Base-by-base conservation (phyloP, 2,888 invertebrate genomes). In the Chalcis sispes region DNA sequence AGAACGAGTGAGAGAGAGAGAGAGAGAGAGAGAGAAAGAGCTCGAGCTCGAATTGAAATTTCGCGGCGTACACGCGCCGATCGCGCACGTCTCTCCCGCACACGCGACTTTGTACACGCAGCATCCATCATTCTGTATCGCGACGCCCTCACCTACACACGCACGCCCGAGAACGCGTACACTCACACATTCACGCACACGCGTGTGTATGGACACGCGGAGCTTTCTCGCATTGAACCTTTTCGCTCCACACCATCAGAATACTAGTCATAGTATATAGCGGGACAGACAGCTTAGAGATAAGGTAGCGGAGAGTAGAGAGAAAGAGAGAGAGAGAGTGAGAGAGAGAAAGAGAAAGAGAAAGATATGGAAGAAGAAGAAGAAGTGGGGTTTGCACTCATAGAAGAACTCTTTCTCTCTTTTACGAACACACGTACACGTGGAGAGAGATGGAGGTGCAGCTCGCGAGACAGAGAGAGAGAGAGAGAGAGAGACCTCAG, bases 261-360 rank as follows among this genome's bases (percentile, higher is more conserved):
- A n/a, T n/a, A n/a, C n/a, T n/a, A n/a, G n/a, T n/a, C n/a, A n/a
- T n/a, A n/a, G n/a, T n/a, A n/a, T n/a, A 8, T 3, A 32, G 42
- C 42, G 42, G 42, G 42, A 13, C 13, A 42, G n/a, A n/a, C n/a
- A n/a, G n/a, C n/a, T n/a, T n/a, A 42, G 42, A 42, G 2, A 36
- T 36, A 10, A 36, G 5, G 4, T 36, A 13, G 20, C 25, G 23
- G 10, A 25, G 20, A 27, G 27, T 36, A 27, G 15, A 54, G 54
- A 54, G 10, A 27, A 18, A 59, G 40, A 59, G 40, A 40, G 29
- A 42, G 46, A 48, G 18, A 59, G 48, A 27, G n/a, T 59, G 40
- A 74, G 64, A 77, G 58, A 66, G 70, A 62, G 74, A 56, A 42
- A 66, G 52, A 25, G 42, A 42, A 15, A 20, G 3, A 61, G 59